phyloP scores from a whole-genome alignment of 2,888 invertebrate genomes.

The Hemithea aestivaria region DNA sequence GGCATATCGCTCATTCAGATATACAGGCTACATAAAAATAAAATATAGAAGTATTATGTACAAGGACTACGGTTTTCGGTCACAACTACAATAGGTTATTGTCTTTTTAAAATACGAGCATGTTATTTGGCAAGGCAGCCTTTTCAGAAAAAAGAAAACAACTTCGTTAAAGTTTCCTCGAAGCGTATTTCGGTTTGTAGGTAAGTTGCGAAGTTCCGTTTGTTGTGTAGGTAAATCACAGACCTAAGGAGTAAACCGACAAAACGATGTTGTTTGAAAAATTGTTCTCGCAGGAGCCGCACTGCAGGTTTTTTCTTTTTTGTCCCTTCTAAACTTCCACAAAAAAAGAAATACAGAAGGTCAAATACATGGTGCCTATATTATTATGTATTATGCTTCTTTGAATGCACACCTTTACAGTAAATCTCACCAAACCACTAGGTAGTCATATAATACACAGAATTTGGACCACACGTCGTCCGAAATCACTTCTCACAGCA shows the following conservation, averaged over 20 bases:
- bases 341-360: too few species aligned
- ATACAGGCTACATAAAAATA: too few species aligned
- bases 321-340: slow-evolving; percentile 44
- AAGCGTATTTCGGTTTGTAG: slow-evolving; percentile 32
- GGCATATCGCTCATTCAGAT: too few species aligned
- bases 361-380: too few species aligned
- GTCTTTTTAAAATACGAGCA: slow-evolving; percentile 13
- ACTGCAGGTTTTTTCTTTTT: slow-evolving; percentile 49
- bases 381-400: too few species aligned
- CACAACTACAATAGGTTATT: slow-evolving; percentile 9
- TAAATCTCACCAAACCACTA: too few species aligned
- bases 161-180: slow-evolving; percentile 24
- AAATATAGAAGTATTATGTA: too few species aligned
- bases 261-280: slow-evolving; percentile 64
- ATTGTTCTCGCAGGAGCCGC: slow-evolving; percentile 59
- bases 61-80: slow-evolving; percentile 3
- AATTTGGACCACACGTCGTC: too few species aligned
- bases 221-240: slow-evolving; percentile 50
- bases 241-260: slow-evolving; percentile 51
- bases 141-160: slow-evolving; percentile 16
- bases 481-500: too few species aligned
- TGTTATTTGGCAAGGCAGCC: slow-evolving; percentile 8
- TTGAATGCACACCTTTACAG: too few species aligned
- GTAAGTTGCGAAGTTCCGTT: slow-evolving; percentile 24
- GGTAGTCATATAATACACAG: too few species aligned